Conservation (phyloP, 2,888 invertebrate genomes). For the Pristionchus mayeri region DNA sequence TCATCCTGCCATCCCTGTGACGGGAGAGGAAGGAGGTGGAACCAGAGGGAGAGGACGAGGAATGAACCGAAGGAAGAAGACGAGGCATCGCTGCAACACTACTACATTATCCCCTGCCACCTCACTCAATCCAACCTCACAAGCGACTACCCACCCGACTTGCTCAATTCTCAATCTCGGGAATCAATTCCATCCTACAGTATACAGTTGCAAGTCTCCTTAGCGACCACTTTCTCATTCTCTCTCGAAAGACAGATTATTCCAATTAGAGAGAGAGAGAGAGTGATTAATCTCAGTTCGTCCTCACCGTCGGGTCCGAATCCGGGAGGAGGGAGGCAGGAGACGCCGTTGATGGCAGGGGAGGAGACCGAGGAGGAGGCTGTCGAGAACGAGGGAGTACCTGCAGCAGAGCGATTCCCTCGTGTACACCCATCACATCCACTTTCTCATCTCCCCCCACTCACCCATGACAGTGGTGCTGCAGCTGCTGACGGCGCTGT, state of each 20-base stretch:
- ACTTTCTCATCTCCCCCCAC: not conserved
- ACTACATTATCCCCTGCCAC: no score
- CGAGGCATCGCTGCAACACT: not conserved
- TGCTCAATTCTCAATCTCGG: no score
- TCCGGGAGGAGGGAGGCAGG: not conserved
- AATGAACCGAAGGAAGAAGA: no score
- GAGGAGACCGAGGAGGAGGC: constrained; percentile 20
- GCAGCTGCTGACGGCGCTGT: constrained; percentile 34
- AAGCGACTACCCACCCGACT: no score
- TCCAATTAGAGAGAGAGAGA: no score
- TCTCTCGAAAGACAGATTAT: no score
- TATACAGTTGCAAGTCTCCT: not conserved
- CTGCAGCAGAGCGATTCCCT: not conserved
- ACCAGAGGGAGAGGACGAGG: not conserved
- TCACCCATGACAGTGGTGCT: constrained; percentile 6
- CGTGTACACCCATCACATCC: not conserved
- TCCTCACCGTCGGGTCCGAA: constrained; percentile 1
- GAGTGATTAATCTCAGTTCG: no score
- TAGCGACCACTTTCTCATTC: not conserved
- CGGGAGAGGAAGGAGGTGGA: constrained; percentile 15
- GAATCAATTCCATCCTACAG: no score
- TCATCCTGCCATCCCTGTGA: not conserved
- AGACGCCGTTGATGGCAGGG: not conserved
- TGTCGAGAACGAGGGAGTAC: not conserved
- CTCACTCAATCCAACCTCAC: no score